These are phyloP conservation scores for Monoplex corrugatus DNA, from an alignment of 2,888 invertebrate species.

Conservation along the genomic window DNA sequence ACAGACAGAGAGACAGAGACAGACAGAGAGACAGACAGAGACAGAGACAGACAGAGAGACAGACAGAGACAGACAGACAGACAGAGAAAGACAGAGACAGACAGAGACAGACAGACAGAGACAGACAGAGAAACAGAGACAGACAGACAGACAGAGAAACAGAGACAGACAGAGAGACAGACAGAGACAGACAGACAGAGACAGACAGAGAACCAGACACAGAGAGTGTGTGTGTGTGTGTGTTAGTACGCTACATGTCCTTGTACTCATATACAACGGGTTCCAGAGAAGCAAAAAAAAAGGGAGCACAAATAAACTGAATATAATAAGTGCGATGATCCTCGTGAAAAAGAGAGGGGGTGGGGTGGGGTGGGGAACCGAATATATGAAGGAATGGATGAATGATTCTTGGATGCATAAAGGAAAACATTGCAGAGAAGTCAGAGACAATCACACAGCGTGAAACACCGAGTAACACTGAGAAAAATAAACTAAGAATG, in stretches of 20 bases:
- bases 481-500: no score
- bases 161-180: background rate
- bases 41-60: background rate
- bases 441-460: no score
- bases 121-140: background rate
- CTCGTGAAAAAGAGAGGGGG: no score
- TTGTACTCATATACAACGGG: background rate
- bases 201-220: background rate
- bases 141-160: background rate
- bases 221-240: background rate
- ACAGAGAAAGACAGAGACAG: background rate
- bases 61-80: background rate
- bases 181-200: background rate
- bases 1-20: conserved; percentile 43
- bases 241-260: background rate
- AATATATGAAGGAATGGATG: background rate
- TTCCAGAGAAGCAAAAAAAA: background rate
- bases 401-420: no score
- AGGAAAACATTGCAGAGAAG: no score
- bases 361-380: background rate
- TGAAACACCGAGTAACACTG: no score
- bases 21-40: conserved; percentile 40
- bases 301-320: no score
- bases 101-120: background rate
- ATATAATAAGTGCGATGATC: no score